Conservation (phyloP, 1,140 invertebrate genomes). For the Papilio machaon region DNA sequence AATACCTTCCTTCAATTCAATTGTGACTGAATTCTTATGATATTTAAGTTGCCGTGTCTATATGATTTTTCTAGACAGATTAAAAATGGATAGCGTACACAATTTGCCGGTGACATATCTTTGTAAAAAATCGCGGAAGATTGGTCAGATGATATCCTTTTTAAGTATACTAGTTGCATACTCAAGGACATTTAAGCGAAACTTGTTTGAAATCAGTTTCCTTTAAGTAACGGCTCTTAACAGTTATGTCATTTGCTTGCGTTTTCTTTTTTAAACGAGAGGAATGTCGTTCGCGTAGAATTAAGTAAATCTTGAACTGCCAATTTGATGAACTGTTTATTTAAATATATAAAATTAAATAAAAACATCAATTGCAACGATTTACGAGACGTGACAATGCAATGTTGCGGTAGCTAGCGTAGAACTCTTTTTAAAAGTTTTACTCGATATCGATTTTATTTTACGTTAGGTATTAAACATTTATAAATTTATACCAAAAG, state of each 20-base stretch:
- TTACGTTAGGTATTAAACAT: too few species aligned
- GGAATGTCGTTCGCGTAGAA: neutral
- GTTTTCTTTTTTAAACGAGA: neutral
- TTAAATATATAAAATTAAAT: too few species aligned
- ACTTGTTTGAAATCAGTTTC: conserved; percentile 22
- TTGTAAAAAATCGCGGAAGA: conserved; percentile 11
- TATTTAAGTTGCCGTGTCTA: neutral
- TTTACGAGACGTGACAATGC: too few species aligned
- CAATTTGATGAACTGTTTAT: neutral
- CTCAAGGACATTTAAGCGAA: conserved; percentile 26
- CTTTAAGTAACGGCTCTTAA: conserved; percentile 25
- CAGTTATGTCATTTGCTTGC: conserved; percentile 17
- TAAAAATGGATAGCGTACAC: neutral
- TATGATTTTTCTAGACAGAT: too few species aligned
- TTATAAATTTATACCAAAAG: too few species aligned
- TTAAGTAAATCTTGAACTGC: neutral
- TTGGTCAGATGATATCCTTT: neutral
- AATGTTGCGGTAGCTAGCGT: too few species aligned
- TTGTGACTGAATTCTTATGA: neutral
- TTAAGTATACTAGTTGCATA: conserved; percentile 5
- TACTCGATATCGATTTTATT: too few species aligned
- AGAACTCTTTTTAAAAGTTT: too few species aligned
- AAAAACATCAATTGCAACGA: too few species aligned
- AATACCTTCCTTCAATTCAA: too few species aligned
- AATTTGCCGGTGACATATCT: neutral